Conservation (phyloP, 1,140 invertebrate species). For the Aphis gossypii region DNA sequence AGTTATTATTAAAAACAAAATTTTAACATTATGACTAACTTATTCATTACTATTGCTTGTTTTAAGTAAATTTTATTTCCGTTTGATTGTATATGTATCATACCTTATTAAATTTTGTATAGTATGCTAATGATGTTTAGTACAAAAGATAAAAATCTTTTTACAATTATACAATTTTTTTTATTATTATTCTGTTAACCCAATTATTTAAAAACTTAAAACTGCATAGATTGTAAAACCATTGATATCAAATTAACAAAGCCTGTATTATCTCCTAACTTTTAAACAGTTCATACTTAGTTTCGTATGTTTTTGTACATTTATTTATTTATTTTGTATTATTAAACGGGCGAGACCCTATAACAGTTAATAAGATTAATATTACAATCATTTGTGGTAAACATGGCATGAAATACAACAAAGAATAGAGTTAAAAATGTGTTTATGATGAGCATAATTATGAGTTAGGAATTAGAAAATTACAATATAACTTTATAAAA, state of each 20-base stretch:
- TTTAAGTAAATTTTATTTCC: neutral
- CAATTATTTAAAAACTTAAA: neutral
- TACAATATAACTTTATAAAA: no score
- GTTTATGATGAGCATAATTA: no score
- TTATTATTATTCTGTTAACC: neutral
- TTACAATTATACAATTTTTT: neutral
- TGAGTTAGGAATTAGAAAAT: no score
- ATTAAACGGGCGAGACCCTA: no score
- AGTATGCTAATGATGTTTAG: neutral
- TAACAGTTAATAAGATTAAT: no score
- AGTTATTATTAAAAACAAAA: neutral
- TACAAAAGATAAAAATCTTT: conserved; percentile 1
- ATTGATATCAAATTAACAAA: neutral
- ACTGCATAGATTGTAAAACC: neutral
- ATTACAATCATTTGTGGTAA: no score
- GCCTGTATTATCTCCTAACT: neutral
- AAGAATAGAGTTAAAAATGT: no score
- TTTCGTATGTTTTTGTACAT: neutral
- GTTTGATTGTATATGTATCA: neutral
- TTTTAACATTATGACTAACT: neutral
- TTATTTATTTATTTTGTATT: no score
- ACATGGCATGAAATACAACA: no score
- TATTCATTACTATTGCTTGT: neutral
- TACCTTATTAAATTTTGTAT: neutral
- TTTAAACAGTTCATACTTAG: neutral